A percentile compares a stretch with the other conserved stretches of the same genome.
Conservation (phyloP, 2,888 invertebrate species). For the Clostera curtula region DNA sequence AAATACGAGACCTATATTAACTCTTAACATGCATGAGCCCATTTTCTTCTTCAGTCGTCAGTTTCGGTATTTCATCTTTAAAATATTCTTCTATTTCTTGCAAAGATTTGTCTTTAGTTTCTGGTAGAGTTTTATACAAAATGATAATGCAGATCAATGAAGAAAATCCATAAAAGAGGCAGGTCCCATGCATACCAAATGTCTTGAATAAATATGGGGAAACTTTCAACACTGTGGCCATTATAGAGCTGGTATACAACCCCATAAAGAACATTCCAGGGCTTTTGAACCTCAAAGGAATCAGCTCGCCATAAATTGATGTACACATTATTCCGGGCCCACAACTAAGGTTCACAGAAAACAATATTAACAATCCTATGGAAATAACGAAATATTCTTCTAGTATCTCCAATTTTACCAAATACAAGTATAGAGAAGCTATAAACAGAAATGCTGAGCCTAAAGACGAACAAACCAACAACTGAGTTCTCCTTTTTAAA, state of each 20-base stretch:
- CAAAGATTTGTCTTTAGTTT: slow-evolving; percentile 20
- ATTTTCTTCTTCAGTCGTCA: slow-evolving; percentile 5
- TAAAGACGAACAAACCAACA: slow-evolving; percentile 9
- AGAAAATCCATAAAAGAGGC: slow-evolving; percentile 16
- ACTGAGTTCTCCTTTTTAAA: slow-evolving; percentile 14
- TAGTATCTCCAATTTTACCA: slow-evolving; percentile 10
- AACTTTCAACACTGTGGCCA: slow-evolving; percentile 14
- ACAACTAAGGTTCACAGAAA: slow-evolving; percentile 18
- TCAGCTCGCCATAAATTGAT: slow-evolving; percentile 19
- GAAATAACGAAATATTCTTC: slow-evolving; percentile 16
- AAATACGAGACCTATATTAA: slow-evolving; percentile 3
- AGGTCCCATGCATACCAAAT: slow-evolving; percentile 16
- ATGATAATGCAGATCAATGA: slow-evolving; percentile 9
- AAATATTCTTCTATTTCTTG: slow-evolving; percentile 16
- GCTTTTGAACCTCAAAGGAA: slow-evolving; percentile 16
- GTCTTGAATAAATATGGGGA: slow-evolving; percentile 17
- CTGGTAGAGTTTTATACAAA: slow-evolving; percentile 17
- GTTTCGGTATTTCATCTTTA: slow-evolving; percentile 2
- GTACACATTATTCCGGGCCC: slow-evolving; percentile 19
- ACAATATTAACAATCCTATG: slow-evolving; percentile 17
- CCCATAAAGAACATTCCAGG: slow-evolving; percentile 11
- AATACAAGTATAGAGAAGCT: slow-evolving; percentile 16
- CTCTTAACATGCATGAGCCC: slow-evolving; percentile 7
- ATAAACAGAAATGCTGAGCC: slow-evolving; percentile 13
- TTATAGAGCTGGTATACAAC: slow-evolving; percentile 3